These are phyloP conservation scores for Trachelus tabidus DNA, from an alignment of 2,888 invertebrate genomes.

Conservation along the genomic window DNA sequence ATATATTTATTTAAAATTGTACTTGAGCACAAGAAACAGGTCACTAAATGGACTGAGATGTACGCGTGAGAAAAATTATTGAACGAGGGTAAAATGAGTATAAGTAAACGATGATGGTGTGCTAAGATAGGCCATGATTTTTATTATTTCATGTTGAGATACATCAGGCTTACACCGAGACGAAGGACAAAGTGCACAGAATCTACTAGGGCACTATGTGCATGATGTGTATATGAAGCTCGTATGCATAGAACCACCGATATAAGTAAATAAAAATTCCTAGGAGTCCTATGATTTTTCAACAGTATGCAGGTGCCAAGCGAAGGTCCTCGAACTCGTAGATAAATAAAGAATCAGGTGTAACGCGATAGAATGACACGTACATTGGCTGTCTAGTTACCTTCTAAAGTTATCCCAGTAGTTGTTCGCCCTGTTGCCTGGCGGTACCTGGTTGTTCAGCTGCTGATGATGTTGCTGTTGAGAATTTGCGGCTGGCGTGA, in stretches of 20 bases:
- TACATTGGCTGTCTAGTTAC: slow-evolving; percentile 68
- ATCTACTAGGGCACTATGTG: slow-evolving; percentile 23
- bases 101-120: slow-evolving; percentile 31
- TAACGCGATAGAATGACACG: background rate
- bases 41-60: slow-evolving; percentile 25
- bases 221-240: slow-evolving; percentile 19
- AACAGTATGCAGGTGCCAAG: background rate
- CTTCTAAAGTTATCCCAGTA: slow-evolving; percentile 95
- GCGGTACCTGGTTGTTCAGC: slow-evolving; percentile 90
- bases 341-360: background rate
- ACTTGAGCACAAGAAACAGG: slow-evolving; percentile 31
- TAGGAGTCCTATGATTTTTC: background rate
- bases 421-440: slow-evolving; percentile 91
- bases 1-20: slow-evolving; percentile 36
- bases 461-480: slow-evolving; percentile 54
- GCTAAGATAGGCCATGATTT: slow-evolving; percentile 39
- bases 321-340: background rate
- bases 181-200: slow-evolving; percentile 25
- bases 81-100: slow-evolving; percentile 39
- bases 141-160: slow-evolving; percentile 45
- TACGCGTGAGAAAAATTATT: slow-evolving; percentile 25
- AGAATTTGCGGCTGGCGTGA: slow-evolving; percentile 55
- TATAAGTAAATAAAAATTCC: background rate
- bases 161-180: slow-evolving; percentile 46
- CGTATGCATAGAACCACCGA: background rate